Evolutionary conservation across 2,113 vertebrate genomes (phyloP).

Genomic region (Ifrita kowaldi): DNA sequence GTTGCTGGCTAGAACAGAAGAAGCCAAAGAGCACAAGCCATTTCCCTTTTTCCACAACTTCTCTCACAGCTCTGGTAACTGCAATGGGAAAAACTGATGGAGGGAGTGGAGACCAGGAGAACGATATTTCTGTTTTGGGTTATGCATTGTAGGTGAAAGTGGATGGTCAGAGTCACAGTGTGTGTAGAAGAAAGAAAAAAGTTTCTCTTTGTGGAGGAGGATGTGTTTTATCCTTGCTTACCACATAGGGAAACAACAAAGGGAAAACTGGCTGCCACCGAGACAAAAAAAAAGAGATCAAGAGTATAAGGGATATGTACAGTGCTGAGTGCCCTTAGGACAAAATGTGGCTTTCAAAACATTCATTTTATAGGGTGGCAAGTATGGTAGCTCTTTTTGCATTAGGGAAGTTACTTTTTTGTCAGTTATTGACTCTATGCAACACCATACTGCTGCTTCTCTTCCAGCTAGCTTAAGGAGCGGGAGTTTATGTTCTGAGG

Average conservation of each 20-base stretch:
- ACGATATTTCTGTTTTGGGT: not conserved
- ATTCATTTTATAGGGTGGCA: not conserved
- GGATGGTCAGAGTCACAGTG: not conserved
- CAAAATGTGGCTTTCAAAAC: not conserved
- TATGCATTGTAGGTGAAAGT: not conserved
- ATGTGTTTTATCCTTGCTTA: not conserved
- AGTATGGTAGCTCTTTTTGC: not conserved
- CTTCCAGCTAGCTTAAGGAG: not conserved
- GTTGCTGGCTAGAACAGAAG: conserved; percentile 15
- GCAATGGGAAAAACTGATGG: not conserved
- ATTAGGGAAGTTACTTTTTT: not conserved
- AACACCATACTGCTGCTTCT: not conserved
- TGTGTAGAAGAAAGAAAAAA: not conserved
- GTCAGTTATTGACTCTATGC: not conserved
- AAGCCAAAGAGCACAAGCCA: not conserved
- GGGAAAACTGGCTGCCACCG: not conserved
- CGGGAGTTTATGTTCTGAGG: not conserved
- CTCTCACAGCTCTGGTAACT: not conserved
- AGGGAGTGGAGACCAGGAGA: not conserved
- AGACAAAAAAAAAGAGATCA: not conserved
- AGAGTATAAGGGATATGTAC: not conserved
- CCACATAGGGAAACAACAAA: not conserved
- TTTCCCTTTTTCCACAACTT: not conserved
- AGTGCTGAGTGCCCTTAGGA: not conserved
- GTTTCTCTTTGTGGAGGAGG: not conserved